phyloP scores from a whole-genome alignment of 1,140 invertebrate genomes.

The Caenorhabditis tropicalis region DNA sequence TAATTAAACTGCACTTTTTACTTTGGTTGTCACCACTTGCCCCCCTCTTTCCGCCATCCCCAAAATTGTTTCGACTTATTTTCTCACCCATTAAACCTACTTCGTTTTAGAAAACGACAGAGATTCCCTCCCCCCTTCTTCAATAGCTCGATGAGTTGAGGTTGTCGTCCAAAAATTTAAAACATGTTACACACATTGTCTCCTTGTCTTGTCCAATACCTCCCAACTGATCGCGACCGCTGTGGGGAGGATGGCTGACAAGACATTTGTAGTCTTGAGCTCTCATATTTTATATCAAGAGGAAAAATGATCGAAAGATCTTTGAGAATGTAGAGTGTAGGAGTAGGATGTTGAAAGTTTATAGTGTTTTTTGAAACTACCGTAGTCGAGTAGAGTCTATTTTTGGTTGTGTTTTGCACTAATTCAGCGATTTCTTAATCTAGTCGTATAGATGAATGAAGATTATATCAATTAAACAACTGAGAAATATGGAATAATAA shows the following conservation, averaged over 20 bases:
- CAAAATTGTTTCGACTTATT: background rate
- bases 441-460: too few relatives aligned
- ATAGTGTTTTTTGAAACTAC: too few relatives aligned
- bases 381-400: too few relatives aligned
- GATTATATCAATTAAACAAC: too few relatives aligned
- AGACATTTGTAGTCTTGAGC: background rate
- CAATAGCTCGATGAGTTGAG: slow-evolving; percentile 2
- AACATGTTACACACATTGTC: slow-evolving; percentile 44
- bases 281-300: background rate
- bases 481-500: too few relatives aligned
- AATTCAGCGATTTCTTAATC: too few relatives aligned
- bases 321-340: background rate
- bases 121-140: background rate
- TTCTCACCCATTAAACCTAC: slow-evolving; percentile 4
- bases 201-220: slow-evolving; percentile 2
- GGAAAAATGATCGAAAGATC: background rate
- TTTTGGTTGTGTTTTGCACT: too few relatives aligned
- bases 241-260: background rate
- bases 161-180: slow-evolving; percentile 34
- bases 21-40: slow-evolving; percentile 11
- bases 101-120: background rate
- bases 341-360: too few relatives aligned
- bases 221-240: slow-evolving; percentile 15
- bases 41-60: background rate
- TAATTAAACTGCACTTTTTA: slow-evolving; percentile 36